Evolutionary conservation across 2,113 vertebrate species (phyloP), one percentile per base, ranked within the genome.

Genomic region (Hippopotamus amphibius): DNA sequence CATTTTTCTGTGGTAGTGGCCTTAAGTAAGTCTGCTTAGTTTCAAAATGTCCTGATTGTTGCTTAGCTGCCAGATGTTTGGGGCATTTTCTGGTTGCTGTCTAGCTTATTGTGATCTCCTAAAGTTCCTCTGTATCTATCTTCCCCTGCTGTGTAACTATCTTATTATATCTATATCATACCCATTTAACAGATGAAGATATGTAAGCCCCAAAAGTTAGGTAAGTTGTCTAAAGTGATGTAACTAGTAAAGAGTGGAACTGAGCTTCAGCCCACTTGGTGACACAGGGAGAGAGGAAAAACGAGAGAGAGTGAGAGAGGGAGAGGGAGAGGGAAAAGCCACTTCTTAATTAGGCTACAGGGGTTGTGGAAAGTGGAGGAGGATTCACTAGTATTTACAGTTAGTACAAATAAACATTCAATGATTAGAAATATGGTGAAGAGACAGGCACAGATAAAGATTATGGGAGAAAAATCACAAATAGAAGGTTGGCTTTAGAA

Each of bases 311-410:
- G 37, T 14, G 24, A 16, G n/a, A 48, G 28, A 5, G 2, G 1
- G 6, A n/a, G 1, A 6, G 6, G 14, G 21, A 46, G 21, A 37
- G 3, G 68, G 5, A 21, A 41, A 61, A 24, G 10, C 12, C 1
- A 41, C 7, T 48, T 33, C n/a, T 95, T 57, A 21, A 37, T 53
- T n/a, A 33, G 7, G 13, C 48, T 66, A 33, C 1, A 33, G 66
- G 26, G 17, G 1, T 5, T 53, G 9, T 15, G 2, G 33, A 84
- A 37, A 2, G 57, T 33, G 59, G 41, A 69, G 37, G 15, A 79
- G 15, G 68, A 15, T 12, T 26, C 30, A 84, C 8, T 1, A 41
- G 46, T 21, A 55, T 93, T 48, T 61, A 14, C 37, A 43, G 8
- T 28, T 48, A 9, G 10, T 37, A n/a, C 85, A 63, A 46, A 69